Evolutionary conservation across 1,140 invertebrate species (phyloP).

Genomic region (Neotoxoptera formosana): DNA sequence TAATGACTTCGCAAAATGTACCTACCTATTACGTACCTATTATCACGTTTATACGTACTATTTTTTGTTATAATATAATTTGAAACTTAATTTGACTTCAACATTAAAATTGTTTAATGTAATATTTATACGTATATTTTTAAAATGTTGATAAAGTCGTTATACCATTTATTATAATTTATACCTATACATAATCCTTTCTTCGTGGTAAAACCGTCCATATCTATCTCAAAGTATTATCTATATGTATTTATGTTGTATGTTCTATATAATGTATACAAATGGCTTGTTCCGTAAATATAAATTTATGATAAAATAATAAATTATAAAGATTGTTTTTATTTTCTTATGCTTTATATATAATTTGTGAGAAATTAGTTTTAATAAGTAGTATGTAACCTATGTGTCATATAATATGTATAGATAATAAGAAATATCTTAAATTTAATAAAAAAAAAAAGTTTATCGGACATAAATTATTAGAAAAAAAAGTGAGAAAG

Average conservation of each 20-base stretch:
- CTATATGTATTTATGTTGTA: too few relatives aligned
- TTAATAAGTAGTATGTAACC: too few relatives aligned
- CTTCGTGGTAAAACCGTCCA: too few relatives aligned
- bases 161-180: neutral
- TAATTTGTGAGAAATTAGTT: neutral
- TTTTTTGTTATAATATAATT: neutral
- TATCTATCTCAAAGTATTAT: too few relatives aligned
- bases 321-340: neutral
- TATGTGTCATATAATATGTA: too few relatives aligned
- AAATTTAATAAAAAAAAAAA: neutral
- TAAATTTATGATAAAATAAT: too few relatives aligned
- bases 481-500: neutral
- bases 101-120: neutral
- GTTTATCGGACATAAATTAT: too few relatives aligned
- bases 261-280: too few relatives aligned
- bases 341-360: neutral
- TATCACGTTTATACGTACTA: neutral
- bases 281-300: too few relatives aligned
- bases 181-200: neutral
- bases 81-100: neutral
- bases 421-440: neutral
- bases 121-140: neutral
- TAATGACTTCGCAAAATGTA: conserved; percentile 3
- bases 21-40: neutral
- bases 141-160: neutral